These are phyloP conservation scores for Ectropis grisescens DNA, from an alignment of 1,140 invertebrate species.

Conservation along the genomic window DNA sequence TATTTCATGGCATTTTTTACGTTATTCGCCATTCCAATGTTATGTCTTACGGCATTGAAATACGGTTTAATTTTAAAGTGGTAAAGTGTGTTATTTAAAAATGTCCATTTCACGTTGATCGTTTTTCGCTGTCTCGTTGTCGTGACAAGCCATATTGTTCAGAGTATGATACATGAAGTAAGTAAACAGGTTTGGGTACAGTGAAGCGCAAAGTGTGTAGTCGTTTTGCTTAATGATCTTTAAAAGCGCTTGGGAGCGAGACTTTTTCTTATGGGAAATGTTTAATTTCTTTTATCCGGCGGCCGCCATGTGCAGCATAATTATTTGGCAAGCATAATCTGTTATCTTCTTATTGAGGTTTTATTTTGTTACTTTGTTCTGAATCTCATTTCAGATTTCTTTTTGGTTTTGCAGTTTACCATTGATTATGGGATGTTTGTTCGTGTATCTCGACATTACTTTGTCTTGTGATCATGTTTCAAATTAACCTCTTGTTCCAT, in stretches of 20 bases:
- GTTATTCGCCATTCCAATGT: too few species aligned
- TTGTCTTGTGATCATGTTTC: too few species aligned
- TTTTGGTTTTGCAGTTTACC: too few species aligned
- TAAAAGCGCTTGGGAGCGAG: slow-evolving; percentile 20
- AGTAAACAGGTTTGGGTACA: slow-evolving; percentile 45
- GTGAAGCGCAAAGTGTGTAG: slow-evolving; percentile 31
- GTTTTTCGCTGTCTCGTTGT: slow-evolving; percentile 40
- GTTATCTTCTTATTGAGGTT: too few species aligned
- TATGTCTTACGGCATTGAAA: slow-evolving; percentile 11
- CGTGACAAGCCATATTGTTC: slow-evolving; percentile 64
- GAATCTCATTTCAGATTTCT: too few species aligned
- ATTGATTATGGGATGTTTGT: too few species aligned
- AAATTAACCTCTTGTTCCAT: too few species aligned
- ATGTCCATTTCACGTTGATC: slow-evolving; percentile 26
- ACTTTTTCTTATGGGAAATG: slow-evolving; percentile 16
- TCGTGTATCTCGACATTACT: too few species aligned
- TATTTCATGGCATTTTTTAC: slow-evolving; percentile 46
- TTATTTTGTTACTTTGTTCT: too few species aligned
- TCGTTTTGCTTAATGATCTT: slow-evolving; percentile 42
- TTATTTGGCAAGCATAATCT: too few species aligned
- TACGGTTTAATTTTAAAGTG: slow-evolving; percentile 12
- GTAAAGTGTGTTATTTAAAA: slow-evolving; percentile 5
- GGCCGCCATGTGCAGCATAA: too few species aligned
- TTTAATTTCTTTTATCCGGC: slow-evolving; percentile 1
- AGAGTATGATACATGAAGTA: slow-evolving; percentile 42